These are phyloP conservation scores for Arenaria interpres DNA, from an alignment of 2,113 vertebrate genomes.

Conservation along the genomic window DNA sequence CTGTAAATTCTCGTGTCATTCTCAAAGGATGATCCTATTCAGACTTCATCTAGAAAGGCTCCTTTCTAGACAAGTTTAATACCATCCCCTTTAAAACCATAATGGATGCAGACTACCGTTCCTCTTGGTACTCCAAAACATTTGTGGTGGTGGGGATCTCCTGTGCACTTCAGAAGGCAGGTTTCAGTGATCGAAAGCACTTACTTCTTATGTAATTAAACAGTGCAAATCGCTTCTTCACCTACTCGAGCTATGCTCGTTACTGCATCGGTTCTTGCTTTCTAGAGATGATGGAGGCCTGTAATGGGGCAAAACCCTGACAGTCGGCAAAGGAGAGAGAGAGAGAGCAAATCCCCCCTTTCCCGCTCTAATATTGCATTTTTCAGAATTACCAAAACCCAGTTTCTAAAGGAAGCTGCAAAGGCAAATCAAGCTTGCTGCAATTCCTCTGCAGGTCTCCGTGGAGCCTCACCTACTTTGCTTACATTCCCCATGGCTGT, in stretches of 20 bases:
- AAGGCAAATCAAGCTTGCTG: not conserved
- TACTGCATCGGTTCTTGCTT: not conserved
- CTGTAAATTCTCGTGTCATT: not conserved
- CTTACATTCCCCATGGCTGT: not conserved
- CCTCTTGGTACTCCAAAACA: not conserved
- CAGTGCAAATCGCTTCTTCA: not conserved
- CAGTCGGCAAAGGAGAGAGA: accelerated
- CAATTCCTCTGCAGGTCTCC: not conserved
- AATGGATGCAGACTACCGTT: not conserved
- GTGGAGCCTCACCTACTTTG: not conserved
- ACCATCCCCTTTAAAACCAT: not conserved
- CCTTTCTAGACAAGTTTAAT: not conserved
- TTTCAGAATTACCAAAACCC: not conserved
- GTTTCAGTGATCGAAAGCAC: not conserved
- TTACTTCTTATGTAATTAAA: not conserved
- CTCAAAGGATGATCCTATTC: not conserved
- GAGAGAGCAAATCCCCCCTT: not conserved
- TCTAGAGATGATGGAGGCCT: not conserved
- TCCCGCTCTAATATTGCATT: not conserved
- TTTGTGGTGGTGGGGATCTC: not conserved
- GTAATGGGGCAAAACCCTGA: not conserved
- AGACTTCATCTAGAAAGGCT: not conserved
- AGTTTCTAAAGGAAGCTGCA: not conserved
- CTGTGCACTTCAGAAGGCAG: not conserved
- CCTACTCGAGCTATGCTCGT: not conserved